phyloP scores from a whole-genome alignment of 2,113 vertebrate genomes.

The Epinephelus moara region DNA sequence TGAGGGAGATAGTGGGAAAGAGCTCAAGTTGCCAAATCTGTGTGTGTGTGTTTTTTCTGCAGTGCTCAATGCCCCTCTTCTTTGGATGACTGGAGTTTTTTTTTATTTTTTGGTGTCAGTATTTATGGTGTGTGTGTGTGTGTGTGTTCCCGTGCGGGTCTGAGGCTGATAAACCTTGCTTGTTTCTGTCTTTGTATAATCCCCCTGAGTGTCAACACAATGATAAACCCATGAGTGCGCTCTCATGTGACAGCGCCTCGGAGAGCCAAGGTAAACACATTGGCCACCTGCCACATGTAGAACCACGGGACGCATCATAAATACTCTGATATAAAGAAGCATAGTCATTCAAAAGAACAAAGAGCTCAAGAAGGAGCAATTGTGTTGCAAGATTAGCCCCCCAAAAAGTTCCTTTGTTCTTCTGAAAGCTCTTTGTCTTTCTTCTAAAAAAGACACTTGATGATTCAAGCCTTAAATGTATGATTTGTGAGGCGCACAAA shows the following conservation, averaged over 20 bases:
- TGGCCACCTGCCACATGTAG: conserved; percentile 30
- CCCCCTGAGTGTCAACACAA: conserved; percentile 67
- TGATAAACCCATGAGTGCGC: conserved; percentile 69
- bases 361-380: conserved; percentile 3
- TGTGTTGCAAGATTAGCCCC: background rate
- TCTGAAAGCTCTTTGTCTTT: background rate
- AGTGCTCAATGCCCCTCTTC: conserved; percentile 31
- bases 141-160: conserved; percentile 13
- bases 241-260: conserved; percentile 48
- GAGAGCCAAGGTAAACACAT: conserved; percentile 66
- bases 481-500: conserved; percentile 16
- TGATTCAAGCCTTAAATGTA: conserved; percentile 20
- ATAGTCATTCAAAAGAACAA: background rate
- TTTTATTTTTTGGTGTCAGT: conserved; percentile 9
- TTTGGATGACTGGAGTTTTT: conserved; percentile 51
- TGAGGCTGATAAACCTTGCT: conserved; percentile 73
- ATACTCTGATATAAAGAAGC: conserved; percentile 19
- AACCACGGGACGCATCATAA: conserved; percentile 24
- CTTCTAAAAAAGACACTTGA: conserved; percentile 2
- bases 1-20: conserved; percentile 35
- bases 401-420: conserved; percentile 7
- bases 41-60: conserved; percentile 15
- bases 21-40: conserved; percentile 51
- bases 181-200: conserved; percentile 76
- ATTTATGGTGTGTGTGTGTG: conserved; percentile 9